phyloP scores from a whole-genome alignment of 2,888 invertebrate species.

The Parthenolecanium corni region DNA sequence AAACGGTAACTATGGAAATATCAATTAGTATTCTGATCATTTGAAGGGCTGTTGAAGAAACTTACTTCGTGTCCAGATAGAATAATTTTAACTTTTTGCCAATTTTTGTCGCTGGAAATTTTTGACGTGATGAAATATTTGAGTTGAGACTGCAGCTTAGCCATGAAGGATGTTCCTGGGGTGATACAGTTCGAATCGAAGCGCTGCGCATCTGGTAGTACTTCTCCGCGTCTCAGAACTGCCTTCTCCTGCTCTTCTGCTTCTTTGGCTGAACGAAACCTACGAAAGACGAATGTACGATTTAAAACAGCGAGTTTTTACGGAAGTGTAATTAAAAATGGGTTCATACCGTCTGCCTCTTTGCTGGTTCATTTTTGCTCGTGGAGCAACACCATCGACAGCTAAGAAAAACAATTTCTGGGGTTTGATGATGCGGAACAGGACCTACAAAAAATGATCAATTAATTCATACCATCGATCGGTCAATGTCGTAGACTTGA shows the following conservation, averaged over 20 bases:
- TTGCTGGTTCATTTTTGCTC: slow-evolving; percentile 99
- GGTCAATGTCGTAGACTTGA: neutral
- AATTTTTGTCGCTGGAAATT: slow-evolving; percentile 68
- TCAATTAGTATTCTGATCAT: too few relatives aligned
- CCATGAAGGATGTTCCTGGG: slow-evolving; percentile 93
- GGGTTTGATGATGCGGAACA: slow-evolving; percentile 75
- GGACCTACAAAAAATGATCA: slow-evolving; percentile 40
- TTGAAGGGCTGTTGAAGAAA: too few relatives aligned
- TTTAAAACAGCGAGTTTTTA: neutral
- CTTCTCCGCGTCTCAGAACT: slow-evolving; percentile 57
- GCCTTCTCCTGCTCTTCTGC: slow-evolving; percentile 76
- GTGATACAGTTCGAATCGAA: slow-evolving; percentile 99
- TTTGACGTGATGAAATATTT: slow-evolving; percentile 77
- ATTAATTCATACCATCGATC: too few relatives aligned
- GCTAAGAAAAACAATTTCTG: slow-evolving; percentile 95
- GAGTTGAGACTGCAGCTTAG: slow-evolving; percentile 68
- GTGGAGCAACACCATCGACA: slow-evolving; percentile 96
- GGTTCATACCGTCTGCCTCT: slow-evolving; percentile 59
- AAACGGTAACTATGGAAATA: too few relatives aligned
- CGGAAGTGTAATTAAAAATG: neutral
- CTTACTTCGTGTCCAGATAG: slow-evolving; percentile 86
- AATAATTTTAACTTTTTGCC: slow-evolving; percentile 76
- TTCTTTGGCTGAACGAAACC: slow-evolving; percentile 95
- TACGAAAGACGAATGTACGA: slow-evolving; percentile 34
- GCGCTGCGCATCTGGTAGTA: slow-evolving; percentile 56